A percentile compares a stretch with the other conserved stretches of the same genome.
Evolutionary conservation across 2,888 invertebrate species (phyloP).

Genomic region (Drosophila falleni): DNA sequence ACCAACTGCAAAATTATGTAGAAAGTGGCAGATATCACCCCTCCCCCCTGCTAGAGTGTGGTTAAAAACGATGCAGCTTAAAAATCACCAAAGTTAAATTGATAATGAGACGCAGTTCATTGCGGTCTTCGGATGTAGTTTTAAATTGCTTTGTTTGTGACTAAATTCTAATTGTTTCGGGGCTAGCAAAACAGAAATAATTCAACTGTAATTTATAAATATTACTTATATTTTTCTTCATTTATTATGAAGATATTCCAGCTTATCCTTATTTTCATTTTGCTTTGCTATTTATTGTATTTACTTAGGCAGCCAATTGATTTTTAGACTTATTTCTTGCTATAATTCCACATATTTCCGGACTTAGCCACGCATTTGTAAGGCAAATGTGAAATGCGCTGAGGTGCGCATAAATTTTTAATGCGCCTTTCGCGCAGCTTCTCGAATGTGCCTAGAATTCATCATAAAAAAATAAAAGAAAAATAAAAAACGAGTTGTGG

Average conservation of each 20-base stretch:
- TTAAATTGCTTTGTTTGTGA: slow-evolving; percentile 39
- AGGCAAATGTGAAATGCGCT: slow-evolving; percentile 56
- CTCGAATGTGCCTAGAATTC: slow-evolving; percentile 78
- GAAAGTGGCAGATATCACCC: slow-evolving; percentile 19
- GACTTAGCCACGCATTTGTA: not conserved
- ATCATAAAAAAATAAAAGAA: slow-evolving; percentile 55
- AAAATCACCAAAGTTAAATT: slow-evolving; percentile 79
- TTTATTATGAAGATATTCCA: not conserved
- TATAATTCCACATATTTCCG: not conserved
- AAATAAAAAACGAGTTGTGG: not conserved
- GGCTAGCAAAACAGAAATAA: slow-evolving; percentile 27
- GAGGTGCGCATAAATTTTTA: slow-evolving; percentile 79
- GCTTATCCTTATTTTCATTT: not conserved
- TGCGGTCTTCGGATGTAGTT: slow-evolving; percentile 35
- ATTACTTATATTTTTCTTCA: not conserved
- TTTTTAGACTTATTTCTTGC: not conserved
- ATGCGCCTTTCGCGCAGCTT: slow-evolving; percentile 64
- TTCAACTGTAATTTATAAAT: not conserved
- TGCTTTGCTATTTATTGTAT: not conserved
- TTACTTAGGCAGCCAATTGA: not conserved
- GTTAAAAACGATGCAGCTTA: slow-evolving; percentile 59
- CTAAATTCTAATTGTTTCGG: slow-evolving; percentile 46
- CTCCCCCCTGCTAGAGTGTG: slow-evolving; percentile 31
- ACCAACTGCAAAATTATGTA: slow-evolving; percentile 64
- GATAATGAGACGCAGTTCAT: slow-evolving; percentile 71